Evolutionary conservation across 1,140 invertebrate species (phyloP), one percentile per base, ranked within the genome.

Genomic region (Pseudomyrmex concolor): DNA sequence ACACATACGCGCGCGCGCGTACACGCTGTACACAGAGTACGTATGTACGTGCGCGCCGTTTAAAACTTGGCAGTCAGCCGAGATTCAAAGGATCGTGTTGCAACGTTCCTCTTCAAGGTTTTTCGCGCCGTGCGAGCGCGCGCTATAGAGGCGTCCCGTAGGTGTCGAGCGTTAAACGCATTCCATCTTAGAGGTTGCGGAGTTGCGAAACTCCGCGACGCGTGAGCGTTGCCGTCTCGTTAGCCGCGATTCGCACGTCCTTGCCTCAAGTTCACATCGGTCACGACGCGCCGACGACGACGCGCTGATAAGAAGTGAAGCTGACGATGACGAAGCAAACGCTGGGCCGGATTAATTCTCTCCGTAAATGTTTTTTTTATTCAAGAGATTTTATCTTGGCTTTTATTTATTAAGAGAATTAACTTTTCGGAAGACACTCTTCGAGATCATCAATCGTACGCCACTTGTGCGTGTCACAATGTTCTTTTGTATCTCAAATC

Each of bases 111-210:
- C 92, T 90, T 93, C 93, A 94, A 94, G 93, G 93, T 93, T 94
- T 90, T 91, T 92, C 70, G 78, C 85, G 85, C 51, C 51, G 22
- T 34, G 25, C 57, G 66, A 64, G 57, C 67, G 62, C 67, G 62
- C 22, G 57, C 83, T 43, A 88, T 93, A 92, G 89, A 93, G 92
- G 93, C 92, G 92, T 94, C 93, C 92, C 92, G 93, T 94, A 94
- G 94, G 93, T 93, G 93, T 94, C 88, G 87, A 93, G 91, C 91
- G 93, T 94, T 94, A 94, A 94, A 94, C 93, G 93, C 94, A 94
- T 94, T 94, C 93, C 93, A 93, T 83, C 92, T 94, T 93, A 94
- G 93, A 94, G 93, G 93, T 93, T 94, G 93, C 90, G 87, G 34
- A 83, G 89, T 93, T 93, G 92, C 92, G 90, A 94, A 93, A 93